Base-by-base conservation (phyloP, 2,797 vertebrate genomes). In the Ispidina lecontei region DNA sequence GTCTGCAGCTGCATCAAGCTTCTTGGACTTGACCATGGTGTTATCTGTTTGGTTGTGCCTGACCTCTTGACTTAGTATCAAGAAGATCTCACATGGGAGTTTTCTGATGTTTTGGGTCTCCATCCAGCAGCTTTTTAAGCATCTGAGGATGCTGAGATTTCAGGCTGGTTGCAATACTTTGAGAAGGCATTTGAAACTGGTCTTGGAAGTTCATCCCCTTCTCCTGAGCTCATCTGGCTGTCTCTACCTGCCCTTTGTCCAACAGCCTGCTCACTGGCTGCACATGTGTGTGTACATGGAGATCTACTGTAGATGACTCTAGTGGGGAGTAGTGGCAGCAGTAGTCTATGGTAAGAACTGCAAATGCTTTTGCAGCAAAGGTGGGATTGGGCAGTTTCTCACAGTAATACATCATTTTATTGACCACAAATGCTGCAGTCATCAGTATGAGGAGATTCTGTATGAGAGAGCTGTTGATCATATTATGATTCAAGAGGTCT, bases 251-350 rank as follows among this genome's bases (percentile, higher is more conserved):
- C 29, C 37, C 12, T 64, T 69, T 49, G 58, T 49, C n/a, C 35
- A 31, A 59, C 46, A 51, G 25, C n/a, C 28, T 22, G 4, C 83
- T 59, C 10, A 3, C 15, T 29, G 20, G 3, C 28, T 51, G n/a
- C 21, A 23, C 16, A 2, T 19, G 13, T 47, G 16, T 13, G 9
- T 9, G 15, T n/a, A 49, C 31, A 6, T 0, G 1, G 54, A 49
- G 58, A 16, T 55, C 37, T 7, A 29, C 28, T 23, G 9, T 2
- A 51, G 54, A 23, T 31, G 17, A 11, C 33, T 35, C 47, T 37
- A 16, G 12, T 43, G 39, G 63, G 44, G 44, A 69, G 26, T 10
- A 70, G 22, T 10, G 67, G 8, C 46, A 59, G 41, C 41, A 39
- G 39, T 29, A 23, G 8, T 52, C 62, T 10, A 4, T 21, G 23